Conservation (phyloP, 2,888 invertebrate genomes). For the Machimus rusticus region DNA sequence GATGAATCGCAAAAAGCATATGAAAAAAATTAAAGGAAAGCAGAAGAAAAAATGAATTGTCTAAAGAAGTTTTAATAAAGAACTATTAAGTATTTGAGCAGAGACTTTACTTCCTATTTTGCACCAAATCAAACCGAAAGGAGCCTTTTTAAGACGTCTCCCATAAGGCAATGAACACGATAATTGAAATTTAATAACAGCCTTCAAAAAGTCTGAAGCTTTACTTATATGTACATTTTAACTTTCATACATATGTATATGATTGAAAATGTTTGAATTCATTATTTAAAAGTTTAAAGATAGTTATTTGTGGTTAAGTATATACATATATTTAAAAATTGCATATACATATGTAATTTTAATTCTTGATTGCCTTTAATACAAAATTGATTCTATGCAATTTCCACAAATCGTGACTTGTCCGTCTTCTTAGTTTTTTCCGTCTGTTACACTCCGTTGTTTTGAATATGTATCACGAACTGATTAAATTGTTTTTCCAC, state of each 20-base stretch:
- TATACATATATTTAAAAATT: neutral
- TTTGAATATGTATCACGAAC: neutral
- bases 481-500: neutral
- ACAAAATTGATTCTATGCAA: neutral
- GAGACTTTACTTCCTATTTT: neutral
- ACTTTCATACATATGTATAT: too few relatives aligned
- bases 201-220: too few relatives aligned
- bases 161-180: too few relatives aligned
- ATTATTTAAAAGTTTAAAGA: too few relatives aligned
- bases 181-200: too few relatives aligned
- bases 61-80: neutral
- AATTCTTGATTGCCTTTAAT: neutral
- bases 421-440: too few relatives aligned
- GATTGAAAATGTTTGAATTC: too few relatives aligned
- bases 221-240: too few relatives aligned
- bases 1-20: constrained; percentile 60
- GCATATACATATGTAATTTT: neutral
- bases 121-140: too few relatives aligned
- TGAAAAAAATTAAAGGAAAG: constrained; percentile 50
- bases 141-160: too few relatives aligned
- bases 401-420: neutral
- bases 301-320: too few relatives aligned
- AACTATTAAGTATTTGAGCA: neutral
- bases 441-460: too few relatives aligned
- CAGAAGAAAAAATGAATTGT: constrained; percentile 36